Base-by-base conservation (phyloP, 2,797 vertebrate genomes). In the Gallirallus australis region DNA sequence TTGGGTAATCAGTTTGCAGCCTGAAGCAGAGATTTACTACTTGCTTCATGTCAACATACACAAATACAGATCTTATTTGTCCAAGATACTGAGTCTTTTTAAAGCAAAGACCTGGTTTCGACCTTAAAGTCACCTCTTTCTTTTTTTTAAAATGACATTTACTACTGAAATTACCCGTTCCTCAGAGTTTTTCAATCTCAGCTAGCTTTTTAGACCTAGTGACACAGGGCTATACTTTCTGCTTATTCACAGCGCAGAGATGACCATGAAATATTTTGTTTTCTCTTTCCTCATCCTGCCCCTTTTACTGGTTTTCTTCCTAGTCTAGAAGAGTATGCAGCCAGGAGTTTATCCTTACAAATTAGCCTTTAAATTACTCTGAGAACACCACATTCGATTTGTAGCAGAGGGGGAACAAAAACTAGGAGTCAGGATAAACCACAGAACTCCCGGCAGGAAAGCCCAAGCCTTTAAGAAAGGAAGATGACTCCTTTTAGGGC, bases 11-110 rank as follows among this genome's bases (percentile, higher is more conserved):
- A 89, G 82, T 71, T 33, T 7, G 1, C 70, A 79, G 82, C 79
- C 84, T 3, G 0, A 84, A 96, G 68, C 79, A 83, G 5, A 91
- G 94, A 93, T 91, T 93, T 96, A 89, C 82, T 60, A 28, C 82
- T 65, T 1, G 4, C n/a, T 81, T 75, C 59, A 23, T 31, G 70
- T 88, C 82, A 90, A 21, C 15, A 15, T 8, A 47, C 0, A 15
- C 47, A 92, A 79, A 90, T 17, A 69, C 0, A 94, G 56, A 66
- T 25, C 84, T 78, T 93, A 63, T 79, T 86, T 91, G 80, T 30
- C 52, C 39, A 86, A 94, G 87, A 94, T 82, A 94, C 11, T 0
- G 7, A 63, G 31, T 68, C n/a, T 75, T 93, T 90, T 77, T 73
- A 90, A 77, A 93, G 60, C 45, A 39, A 63, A 84, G 48, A 48